Evolutionary conservation across 2,113 vertebrate species (phyloP).

Genomic region (Pedetes capensis): DNA sequence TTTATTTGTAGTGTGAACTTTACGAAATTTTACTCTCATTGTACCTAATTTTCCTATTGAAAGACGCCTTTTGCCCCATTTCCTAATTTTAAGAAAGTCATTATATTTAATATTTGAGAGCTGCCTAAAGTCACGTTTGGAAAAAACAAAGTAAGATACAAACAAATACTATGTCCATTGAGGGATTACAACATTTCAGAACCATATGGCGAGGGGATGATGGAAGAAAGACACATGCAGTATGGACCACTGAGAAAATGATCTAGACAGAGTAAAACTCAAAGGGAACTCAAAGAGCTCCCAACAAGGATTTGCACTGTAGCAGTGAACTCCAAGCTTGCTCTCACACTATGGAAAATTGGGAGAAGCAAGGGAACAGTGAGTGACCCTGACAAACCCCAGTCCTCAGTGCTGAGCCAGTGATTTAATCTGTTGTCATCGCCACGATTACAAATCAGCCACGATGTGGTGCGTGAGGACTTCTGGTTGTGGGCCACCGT

Average conservation of each 20-base stretch:
- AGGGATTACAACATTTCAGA: neutral
- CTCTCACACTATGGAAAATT: neutral
- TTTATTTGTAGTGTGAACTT: neutral
- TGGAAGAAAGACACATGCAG: neutral
- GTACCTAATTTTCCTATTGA: neutral
- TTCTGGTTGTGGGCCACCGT: neutral
- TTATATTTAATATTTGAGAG: neutral
- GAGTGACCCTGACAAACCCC: conserved; percentile 55
- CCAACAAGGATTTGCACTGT: neutral
- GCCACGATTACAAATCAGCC: neutral
- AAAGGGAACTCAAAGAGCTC: neutral
- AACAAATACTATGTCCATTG: neutral
- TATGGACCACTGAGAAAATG: neutral
- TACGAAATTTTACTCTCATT: neutral
- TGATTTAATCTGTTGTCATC: conserved; percentile 27
- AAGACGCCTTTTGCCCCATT: neutral
- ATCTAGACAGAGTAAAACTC: neutral
- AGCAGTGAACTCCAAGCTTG: neutral
- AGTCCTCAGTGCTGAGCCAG: conserved; percentile 37
- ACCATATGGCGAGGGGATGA: neutral
- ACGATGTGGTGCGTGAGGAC: neutral
- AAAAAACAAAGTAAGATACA: neutral
- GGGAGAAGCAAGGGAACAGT: conserved; percentile 31
- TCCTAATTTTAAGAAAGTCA: neutral
- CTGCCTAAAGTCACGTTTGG: neutral